Percentiles rank a stretch among this genome's conserved stretches.
phyloP scores from a whole-genome alignment of 2,888 invertebrate species.

The Eupithecia exiguata region DNA sequence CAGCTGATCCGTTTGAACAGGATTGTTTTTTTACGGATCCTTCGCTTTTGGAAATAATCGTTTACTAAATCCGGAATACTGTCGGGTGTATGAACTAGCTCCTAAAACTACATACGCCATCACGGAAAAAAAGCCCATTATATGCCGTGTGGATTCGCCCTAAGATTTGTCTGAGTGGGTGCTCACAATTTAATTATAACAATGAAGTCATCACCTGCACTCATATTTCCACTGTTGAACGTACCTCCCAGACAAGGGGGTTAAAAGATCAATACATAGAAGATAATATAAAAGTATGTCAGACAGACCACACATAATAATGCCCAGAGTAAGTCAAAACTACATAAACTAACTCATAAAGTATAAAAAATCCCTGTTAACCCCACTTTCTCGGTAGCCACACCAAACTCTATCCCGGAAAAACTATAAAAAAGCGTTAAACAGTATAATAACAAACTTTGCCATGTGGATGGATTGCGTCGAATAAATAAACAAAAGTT shows the following conservation, averaged over 20 bases:
- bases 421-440: slow-evolving; percentile 38
- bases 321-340: slow-evolving; percentile 18
- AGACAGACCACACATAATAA: not conserved
- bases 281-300: not conserved
- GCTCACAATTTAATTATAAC: not conserved
- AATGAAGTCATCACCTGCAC: not conserved
- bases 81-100: too few species aligned
- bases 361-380: slow-evolving; percentile 9
- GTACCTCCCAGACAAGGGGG: not conserved
- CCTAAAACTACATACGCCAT: too few species aligned
- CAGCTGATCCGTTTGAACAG: too few species aligned
- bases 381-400: slow-evolving; percentile 31
- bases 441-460: slow-evolving; percentile 37
- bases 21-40: too few species aligned
- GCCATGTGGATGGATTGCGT: slow-evolving; percentile 32
- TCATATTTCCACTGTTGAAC: not conserved
- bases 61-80: too few species aligned
- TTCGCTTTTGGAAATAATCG: too few species aligned
- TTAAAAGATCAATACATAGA: not conserved
- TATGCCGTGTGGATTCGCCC: too few species aligned
- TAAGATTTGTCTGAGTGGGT: not conserved
- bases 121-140: too few species aligned
- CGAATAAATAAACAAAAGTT: slow-evolving; percentile 30
- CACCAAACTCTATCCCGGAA: slow-evolving; percentile 39
- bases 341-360: slow-evolving; percentile 22